phyloP scores from a whole-genome alignment of 2,113 vertebrate genomes.

The Paedocypris sp. region DNA sequence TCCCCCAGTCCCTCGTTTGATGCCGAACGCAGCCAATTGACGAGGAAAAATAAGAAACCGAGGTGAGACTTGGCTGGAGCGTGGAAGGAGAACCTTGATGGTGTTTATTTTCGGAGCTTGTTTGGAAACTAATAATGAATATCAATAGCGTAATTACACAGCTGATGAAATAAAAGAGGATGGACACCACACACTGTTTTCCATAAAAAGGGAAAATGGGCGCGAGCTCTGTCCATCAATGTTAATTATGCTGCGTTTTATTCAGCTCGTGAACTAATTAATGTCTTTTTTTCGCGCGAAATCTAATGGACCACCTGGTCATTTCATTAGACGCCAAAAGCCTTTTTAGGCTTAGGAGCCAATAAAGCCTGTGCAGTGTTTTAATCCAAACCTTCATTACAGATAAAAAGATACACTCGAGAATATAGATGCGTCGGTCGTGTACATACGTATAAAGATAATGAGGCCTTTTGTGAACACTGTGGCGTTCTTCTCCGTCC shows the following conservation, averaged over 20 bases:
- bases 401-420: conserved; percentile 16
- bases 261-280: conserved; percentile 51
- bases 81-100: conserved; percentile 22
- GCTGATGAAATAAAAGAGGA: conserved; percentile 39
- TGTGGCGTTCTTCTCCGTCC: neutral
- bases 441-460: neutral
- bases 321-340: conserved; percentile 25
- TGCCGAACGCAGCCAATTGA: conserved; percentile 31
- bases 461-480: neutral
- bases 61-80: conserved; percentile 9
- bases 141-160: conserved; percentile 46
- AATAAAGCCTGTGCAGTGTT: conserved; percentile 30
- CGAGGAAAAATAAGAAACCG: conserved; percentile 25
- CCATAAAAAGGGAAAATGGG: conserved; percentile 25
- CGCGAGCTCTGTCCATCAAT: conserved; percentile 3
- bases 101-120: conserved; percentile 20
- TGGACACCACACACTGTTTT: conserved; percentile 29
- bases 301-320: conserved; percentile 51
- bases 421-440: conserved; percentile 28
- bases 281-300: conserved; percentile 45
- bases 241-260: conserved; percentile 49
- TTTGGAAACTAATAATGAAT: conserved; percentile 35
- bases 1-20: conserved; percentile 40
- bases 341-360: conserved; percentile 28
- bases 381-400: conserved; percentile 28